Evolutionary conservation across 2,113 vertebrate genomes (phyloP), one percentile per base, ranked within the genome.

Genomic region (Coreoperca whiteheadi): DNA sequence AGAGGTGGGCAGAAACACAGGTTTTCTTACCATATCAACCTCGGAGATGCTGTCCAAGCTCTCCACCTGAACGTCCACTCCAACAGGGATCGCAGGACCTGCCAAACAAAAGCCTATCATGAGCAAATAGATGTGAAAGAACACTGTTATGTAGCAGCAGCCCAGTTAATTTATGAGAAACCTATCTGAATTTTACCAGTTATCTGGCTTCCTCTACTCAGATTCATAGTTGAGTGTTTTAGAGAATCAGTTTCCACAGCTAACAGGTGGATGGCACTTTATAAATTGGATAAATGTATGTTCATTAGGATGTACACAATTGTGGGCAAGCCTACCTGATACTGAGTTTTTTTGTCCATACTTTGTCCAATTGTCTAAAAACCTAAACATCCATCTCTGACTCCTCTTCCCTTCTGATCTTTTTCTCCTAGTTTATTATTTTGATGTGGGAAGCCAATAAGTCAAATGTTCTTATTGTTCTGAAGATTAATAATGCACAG

Each of bases 21-120:
- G 10, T 54, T 68, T 73, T 80, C 86, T 94, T 95, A 99, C 98
- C 98, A 99, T 99, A 90, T 99, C 97, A 77, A 99, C 98, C 92
- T 99, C 98, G 23, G 98, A 99, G 94, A 99, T 99, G 88, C 97
- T 98, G 94, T 99, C 98, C 94, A 99, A 94, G 69, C 98, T 99
- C 91, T 99, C 98, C 92, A 99, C 96, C 91, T 99, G 97, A 64
- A 98, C 98, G 74, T 99, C 97, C 68, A 99, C 96, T 6, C 98
- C 98, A 64, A 99, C 98, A 0, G 98, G 97, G 92, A 99, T 97
- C 0, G 98, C 97, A 63, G 98, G 98, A 71, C 98, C 98, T 99
- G 89, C 11, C 77, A 73, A 57, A 70, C 25, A 88, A 64, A 78
- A 77, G 6, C 0, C 46, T 10, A 66, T 60, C 50, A 65, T 71